A percentile compares a stretch with the other conserved stretches of the same genome.
These are phyloP conservation scores for Saccostrea glomerata DNA, from an alignment of 1,140 invertebrate species.

Conservation along the genomic window DNA sequence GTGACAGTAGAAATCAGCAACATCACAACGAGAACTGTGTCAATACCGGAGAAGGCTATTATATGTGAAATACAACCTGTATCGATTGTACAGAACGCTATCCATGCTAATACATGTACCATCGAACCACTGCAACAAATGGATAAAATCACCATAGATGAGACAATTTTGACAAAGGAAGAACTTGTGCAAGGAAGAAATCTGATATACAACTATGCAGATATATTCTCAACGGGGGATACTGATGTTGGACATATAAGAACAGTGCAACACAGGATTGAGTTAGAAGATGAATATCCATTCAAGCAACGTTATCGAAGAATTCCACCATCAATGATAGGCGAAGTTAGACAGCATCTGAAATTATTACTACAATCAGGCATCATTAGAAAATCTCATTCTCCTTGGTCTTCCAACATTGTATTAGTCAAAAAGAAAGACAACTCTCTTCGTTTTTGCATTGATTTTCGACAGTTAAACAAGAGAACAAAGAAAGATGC, in stretches of 20 bases:
- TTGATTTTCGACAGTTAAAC: constrained; percentile 19
- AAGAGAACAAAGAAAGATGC: neutral
- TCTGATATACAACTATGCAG: neutral
- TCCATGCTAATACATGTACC: too few species aligned
- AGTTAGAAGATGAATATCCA: constrained; percentile 1
- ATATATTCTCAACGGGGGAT: constrained; percentile 40
- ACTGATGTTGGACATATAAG: constrained; percentile 45
- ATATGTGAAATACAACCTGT: constrained; percentile 48
- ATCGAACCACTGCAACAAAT: neutral
- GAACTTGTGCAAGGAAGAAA: neutral
- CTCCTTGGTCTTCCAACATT: constrained; percentile 39
- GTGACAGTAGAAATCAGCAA: constrained; percentile 29
- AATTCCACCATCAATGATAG: constrained; percentile 43
- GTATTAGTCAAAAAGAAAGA: constrained; percentile 42
- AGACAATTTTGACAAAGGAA: neutral
- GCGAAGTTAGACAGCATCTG: constrained; percentile 39
- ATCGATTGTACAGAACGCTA: neutral
- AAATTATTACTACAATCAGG: constrained; percentile 29
- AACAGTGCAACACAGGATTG: constrained; percentile 35
- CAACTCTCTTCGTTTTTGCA: neutral
- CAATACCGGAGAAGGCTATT: constrained; percentile 31
- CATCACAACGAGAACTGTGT: constrained; percentile 40
- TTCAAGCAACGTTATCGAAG: constrained; percentile 39
- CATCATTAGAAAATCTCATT: constrained; percentile 45
- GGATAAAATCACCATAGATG: neutral